Evolutionary conservation across 2,888 invertebrate species (phyloP), one percentile per base, ranked within the genome.

Genomic region (Himalopsyche japonica): DNA sequence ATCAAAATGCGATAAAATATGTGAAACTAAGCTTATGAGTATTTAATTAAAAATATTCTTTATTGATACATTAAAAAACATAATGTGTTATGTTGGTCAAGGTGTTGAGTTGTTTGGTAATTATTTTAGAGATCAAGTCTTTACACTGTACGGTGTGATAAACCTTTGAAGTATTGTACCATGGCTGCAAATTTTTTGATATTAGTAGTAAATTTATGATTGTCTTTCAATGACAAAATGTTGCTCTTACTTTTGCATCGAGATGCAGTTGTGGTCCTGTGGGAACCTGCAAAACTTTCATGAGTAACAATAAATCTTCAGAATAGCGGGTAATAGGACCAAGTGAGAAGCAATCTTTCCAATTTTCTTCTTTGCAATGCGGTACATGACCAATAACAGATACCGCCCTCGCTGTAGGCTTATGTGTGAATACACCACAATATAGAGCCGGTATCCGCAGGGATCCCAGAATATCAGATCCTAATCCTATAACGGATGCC

Each of bases 301-400:
- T 91, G 87, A 97, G 91, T 0, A 97, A 92, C 0, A 94, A 92
- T 85, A 99, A 90, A 90, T 99, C 98, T 87, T 94, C 94, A 12
- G 97, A 96, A 89, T 97, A 98, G 85, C 98, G 93, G 48, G 95
- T 94, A 93, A 99, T 95, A 0, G 98, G 98, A 0, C 98, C 98
- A 64, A 97, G 93, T 34, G 95, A 93, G 82, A 98, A 95, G 89
- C 95, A 95, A 82, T 94, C 93, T 48, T 94, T 92, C 92, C 95
- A 96, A 10, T 92, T 92, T 27, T 93, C 91, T 81, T 93, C 93
- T 78, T 91, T 90, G 86, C 94, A 93, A 84, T 93, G 93, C 1
- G 96, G 96, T 84, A 94, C 93, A 88, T 96, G 96, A 91, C 92
- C 96, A 88, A 93, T 91, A 84, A 93, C 91, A 0, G 95, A 94